A percentile compares a stretch with the other conserved stretches of the same genome.
Conservation (phyloP, 2,888 invertebrate species). For the Chymomyza procnemis region DNA sequence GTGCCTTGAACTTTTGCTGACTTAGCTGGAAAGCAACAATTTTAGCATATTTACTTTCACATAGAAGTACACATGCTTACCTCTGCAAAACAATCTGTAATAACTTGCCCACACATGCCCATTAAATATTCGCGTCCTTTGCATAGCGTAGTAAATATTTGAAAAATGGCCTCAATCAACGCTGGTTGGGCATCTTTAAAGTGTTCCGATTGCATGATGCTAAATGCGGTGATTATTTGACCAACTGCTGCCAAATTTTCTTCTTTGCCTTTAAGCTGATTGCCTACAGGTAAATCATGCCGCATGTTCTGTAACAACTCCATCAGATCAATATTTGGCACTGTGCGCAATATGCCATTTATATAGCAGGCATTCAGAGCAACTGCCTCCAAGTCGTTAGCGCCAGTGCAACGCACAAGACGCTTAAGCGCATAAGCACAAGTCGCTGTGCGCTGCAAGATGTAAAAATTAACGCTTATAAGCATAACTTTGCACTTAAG, state of each 20-base stretch:
- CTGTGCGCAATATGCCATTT: constrained; percentile 26
- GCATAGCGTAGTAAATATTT: constrained; percentile 35
- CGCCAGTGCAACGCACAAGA: constrained; percentile 53
- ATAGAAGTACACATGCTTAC: constrained; percentile 20
- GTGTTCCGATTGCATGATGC: constrained; percentile 29
- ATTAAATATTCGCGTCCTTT: constrained; percentile 51
- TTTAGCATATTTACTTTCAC: not conserved
- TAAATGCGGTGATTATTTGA: constrained; percentile 35
- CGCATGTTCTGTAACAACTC: constrained; percentile 34
- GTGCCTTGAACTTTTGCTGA: constrained; percentile 5
- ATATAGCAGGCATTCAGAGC: constrained; percentile 28
- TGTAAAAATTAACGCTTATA: not conserved
- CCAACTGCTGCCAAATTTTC: constrained; percentile 52
- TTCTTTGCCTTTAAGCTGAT: constrained; percentile 45
- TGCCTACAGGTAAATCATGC: constrained; percentile 27
- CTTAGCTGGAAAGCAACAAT: constrained; percentile 16
- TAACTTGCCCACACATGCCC: constrained; percentile 28
- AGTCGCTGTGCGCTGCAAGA: constrained; percentile 42
- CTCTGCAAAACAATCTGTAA: constrained; percentile 31
- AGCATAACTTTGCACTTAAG: not conserved
- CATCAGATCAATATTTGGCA: constrained; percentile 31
- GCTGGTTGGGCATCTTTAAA: constrained; percentile 13
- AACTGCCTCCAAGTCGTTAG: constrained; percentile 40
- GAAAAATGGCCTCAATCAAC: constrained; percentile 30
- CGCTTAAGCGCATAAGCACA: constrained; percentile 45